These are phyloP conservation scores for Gryllus bimaculatus DNA, from an alignment of 1,140 invertebrate genomes.

Conservation along the genomic window DNA sequence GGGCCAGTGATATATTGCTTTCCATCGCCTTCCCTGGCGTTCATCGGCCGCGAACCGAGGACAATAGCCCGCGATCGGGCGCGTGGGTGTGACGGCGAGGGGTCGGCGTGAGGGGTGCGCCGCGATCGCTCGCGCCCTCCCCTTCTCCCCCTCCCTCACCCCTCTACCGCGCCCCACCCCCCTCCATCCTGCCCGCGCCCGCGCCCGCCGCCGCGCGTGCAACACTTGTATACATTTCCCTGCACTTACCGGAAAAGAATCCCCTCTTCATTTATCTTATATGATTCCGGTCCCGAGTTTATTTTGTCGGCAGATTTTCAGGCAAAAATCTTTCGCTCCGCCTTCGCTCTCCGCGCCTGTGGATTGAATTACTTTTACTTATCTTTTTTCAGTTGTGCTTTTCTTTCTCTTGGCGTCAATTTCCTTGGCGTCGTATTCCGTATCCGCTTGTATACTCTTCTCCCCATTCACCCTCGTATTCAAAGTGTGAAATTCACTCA, in stretches of 20 bases:
- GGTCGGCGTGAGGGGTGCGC: not conserved
- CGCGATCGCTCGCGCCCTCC: not conserved
- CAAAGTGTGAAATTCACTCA: conserved; percentile 1
- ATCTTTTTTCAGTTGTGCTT: conserved; percentile 5
- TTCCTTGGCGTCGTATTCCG: not conserved
- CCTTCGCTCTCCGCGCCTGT: not conserved
- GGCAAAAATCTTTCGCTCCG: not conserved
- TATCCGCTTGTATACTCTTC: not conserved
- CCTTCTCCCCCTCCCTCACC: too few species aligned
- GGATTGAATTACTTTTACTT: not conserved
- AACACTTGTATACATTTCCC: conserved; percentile 1
- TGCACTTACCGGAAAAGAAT: conserved; percentile 4
- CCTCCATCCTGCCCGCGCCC: not conserved
- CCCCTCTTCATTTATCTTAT: conserved; percentile 4
- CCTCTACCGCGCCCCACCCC: too few species aligned
- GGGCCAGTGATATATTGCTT: too few species aligned
- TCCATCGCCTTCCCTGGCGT: too few species aligned
- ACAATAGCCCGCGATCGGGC: too few species aligned
- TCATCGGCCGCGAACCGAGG: too few species aligned
- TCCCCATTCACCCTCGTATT: not conserved
- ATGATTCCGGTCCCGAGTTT: not conserved
- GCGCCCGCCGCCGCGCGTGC: too few species aligned
- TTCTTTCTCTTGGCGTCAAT: not conserved
- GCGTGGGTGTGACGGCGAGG: too few species aligned
- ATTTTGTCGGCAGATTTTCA: not conserved